These are phyloP conservation scores for Dolomedes plantarius DNA, from an alignment of 2,888 invertebrate species.

Conservation along the genomic window DNA sequence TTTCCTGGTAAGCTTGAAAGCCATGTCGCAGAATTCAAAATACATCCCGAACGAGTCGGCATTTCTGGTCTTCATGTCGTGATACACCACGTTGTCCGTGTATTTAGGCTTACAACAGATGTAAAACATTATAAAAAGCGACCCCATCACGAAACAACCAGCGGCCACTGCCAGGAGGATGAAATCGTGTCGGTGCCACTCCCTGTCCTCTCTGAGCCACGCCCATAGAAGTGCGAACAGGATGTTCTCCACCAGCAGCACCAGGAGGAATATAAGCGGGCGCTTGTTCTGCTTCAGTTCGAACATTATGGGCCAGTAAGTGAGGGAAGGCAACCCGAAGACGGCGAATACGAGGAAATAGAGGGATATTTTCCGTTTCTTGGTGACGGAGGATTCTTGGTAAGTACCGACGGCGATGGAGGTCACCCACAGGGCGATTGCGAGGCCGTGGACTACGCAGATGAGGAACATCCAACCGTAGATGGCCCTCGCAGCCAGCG, in stretches of 20 bases:
- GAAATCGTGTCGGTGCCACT: constrained; percentile 33
- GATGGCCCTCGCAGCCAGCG: constrained; percentile 71
- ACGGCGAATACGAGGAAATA: constrained; percentile 72
- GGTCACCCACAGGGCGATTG: constrained; percentile 72
- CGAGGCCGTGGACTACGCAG: constrained; percentile 67
- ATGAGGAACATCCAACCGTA: constrained; percentile 65
- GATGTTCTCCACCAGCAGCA: constrained; percentile 71
- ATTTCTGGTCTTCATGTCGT: constrained; percentile 72
- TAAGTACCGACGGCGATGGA: constrained; percentile 70
- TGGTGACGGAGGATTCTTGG: constrained; percentile 15
- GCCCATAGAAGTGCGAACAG: constrained; percentile 68
- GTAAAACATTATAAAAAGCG: constrained; percentile 71
- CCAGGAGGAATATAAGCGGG: constrained; percentile 70
- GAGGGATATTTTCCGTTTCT: constrained; percentile 26
- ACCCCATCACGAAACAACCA: constrained; percentile 58
- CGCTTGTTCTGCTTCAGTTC: constrained; percentile 72
- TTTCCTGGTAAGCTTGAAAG: constrained; percentile 72
- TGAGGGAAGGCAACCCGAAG: constrained; percentile 73
- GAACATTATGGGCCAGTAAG: constrained; percentile 74
- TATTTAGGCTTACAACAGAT: constrained; percentile 73
- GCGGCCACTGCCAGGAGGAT: constrained; percentile 27
- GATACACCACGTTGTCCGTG: constrained; percentile 73
- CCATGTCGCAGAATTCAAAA: constrained; percentile 74
- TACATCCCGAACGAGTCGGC: constrained; percentile 73
- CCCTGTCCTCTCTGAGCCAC: constrained; percentile 19